Base-by-base conservation (phyloP, 2,888 invertebrate genomes). In the Andrena bicolor region DNA sequence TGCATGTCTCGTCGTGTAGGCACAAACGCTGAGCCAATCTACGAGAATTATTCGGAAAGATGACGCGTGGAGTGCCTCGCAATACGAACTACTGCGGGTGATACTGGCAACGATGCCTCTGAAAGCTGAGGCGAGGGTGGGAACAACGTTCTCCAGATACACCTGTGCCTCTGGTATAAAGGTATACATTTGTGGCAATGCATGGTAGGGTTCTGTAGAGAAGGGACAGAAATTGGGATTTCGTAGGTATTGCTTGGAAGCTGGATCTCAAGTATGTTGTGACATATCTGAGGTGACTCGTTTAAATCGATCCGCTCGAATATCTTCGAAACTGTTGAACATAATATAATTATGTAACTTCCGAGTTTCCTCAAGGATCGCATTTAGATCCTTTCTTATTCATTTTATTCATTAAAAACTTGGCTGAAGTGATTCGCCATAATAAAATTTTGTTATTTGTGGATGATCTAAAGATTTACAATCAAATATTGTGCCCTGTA, bases 11-110 rank as follows among this genome's bases (percentile, higher is more conserved):
- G 8, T 70, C 71, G 35, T 65, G 58, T 68, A 81, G 76, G 70
- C 81, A 41, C 35, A 30, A 76, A 86, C 86, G 87, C 90, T 91
- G 89, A 90, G 86, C 86, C 86, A 87, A 89, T 89, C 86, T 87
- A 82, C 85, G 89, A 83, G 51, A 89, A 89, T 86, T 87, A 88
- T 86, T 63, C 56, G n/a, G 20, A 60, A 76, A 69, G 73, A 73
- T 74, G 79, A 80, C 80, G 89, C 88, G 88, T 88, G 87, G 86
- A 79, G 76, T 80, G 87, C 86, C 81, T 85, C 75, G 68, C 41
- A 75, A 84, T 76, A 60, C 49, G 35, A 35, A 23, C 20, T 7
- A 8, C 69, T 16, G 35, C 23, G 20, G 8, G 13, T 48, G 58
- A 26, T 10, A 28, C 10, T 63, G 5, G 2, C 23, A 64, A 32